A percentile compares a stretch with the other conserved stretches of the same genome.
Evolutionary conservation across 64 coral and sea anemone species (phyloP).

Genomic region (Trachythela sp.): DNA sequence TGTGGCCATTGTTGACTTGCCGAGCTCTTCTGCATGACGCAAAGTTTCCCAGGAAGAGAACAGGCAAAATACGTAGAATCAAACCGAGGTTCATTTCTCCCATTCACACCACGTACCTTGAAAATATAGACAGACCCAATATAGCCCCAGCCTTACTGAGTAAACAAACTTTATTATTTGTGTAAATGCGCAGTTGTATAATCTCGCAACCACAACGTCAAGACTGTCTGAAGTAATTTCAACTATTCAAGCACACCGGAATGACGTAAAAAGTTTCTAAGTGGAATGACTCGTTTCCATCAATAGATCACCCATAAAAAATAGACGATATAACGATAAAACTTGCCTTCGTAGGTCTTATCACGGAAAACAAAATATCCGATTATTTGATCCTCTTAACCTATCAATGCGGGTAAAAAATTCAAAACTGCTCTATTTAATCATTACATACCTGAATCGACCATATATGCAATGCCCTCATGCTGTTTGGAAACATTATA

Average conservation of each 20-base stretch:
- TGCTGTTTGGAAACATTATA: not conserved
- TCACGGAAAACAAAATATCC: not conserved
- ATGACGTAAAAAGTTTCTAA: not conserved
- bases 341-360: not conserved
- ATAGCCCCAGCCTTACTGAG: not conserved
- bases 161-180: not conserved
- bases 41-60: not conserved
- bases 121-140: not conserved
- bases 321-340: not conserved
- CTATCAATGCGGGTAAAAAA: not conserved
- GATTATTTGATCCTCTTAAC: not conserved
- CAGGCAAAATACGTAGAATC: not conserved
- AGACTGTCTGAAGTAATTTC: not conserved
- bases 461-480: not conserved
- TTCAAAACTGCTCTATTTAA: not conserved
- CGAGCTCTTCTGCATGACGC: not conserved
- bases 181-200: not conserved
- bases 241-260: not conserved
- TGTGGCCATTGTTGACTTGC: not conserved
- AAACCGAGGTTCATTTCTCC: not conserved
- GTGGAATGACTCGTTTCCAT: not conserved
- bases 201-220: not conserved
- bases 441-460: not conserved
- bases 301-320: not conserved
- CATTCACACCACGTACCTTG: not conserved